These are phyloP conservation scores for Cyprinodon tularosa DNA, from an alignment of 2,113 vertebrate species.

Conservation along the genomic window DNA sequence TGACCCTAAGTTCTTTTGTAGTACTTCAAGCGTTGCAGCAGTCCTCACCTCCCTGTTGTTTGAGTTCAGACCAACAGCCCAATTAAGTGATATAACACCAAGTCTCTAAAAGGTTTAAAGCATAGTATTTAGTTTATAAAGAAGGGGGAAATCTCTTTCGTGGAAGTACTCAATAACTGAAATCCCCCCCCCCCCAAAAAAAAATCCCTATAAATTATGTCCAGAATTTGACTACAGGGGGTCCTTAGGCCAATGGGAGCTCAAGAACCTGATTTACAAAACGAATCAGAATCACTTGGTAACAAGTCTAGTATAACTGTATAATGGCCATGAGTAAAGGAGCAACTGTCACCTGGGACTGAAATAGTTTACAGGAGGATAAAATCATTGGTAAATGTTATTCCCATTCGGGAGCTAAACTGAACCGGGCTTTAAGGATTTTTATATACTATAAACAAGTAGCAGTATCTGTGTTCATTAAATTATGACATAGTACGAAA, in stretches of 20 bases:
- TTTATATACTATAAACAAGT: slow-evolving; percentile 9
- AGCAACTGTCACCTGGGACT: slow-evolving; percentile 19
- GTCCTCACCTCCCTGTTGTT: no score
- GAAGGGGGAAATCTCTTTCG: no score
- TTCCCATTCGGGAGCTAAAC: slow-evolving; percentile 31
- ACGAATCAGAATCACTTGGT: slow-evolving; percentile 33
- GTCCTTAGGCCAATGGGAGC: slow-evolving; percentile 19
- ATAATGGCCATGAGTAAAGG: slow-evolving; percentile 33
- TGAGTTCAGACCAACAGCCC: no score
- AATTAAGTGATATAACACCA: no score
- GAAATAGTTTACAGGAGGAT: slow-evolving; percentile 10
- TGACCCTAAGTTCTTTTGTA: no score
- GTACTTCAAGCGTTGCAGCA: no score
- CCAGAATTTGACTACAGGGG: slow-evolving; percentile 9
- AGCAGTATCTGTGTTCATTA: slow-evolving; percentile 4
- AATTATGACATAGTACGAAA: slow-evolving; percentile 3
- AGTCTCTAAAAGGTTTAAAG: no score
- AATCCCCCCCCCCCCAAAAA: no score
- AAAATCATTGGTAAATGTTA: slow-evolving; percentile 30
- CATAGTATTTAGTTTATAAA: no score
- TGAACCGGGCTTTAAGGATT: slow-evolving; percentile 20
- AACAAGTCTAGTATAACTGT: slow-evolving; percentile 59
- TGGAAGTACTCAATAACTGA: no score
- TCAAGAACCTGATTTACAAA: slow-evolving; percentile 6
- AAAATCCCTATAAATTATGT: no score